Base-by-base conservation (phyloP, 2,797 vertebrate species). In the Melanotaenia parkinsoni region DNA sequence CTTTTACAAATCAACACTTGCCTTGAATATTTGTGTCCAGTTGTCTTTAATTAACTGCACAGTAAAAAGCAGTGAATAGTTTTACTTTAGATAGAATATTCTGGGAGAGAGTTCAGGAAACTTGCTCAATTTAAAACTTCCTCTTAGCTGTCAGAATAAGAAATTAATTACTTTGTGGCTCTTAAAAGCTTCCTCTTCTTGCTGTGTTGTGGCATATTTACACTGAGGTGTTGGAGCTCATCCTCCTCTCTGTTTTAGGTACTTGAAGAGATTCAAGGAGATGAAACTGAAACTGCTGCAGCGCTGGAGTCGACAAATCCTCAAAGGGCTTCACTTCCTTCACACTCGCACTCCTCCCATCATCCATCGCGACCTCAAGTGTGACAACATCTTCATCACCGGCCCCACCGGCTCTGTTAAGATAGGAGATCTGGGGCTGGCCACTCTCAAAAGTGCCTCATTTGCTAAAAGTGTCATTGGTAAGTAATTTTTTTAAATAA, bases 401-500 rank as follows among this genome's bases (percentile, higher is more conserved):
- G 98, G 98, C 37, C 97, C 98, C 81, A 98, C 96, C 0, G 98
- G 98, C 84, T 99, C 97, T 0, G 98, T 99, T 57, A 99, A 99
- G 93, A 99, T 99, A 0, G 98, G 98, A 2, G 98, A 99, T 85
- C 93, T 99, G 79, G 98, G 98, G 3, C 91, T 99, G 84, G 98
- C 98, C 87, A 99, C 97, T 0, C 96, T 99, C 70, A 99, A 99
- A 88, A 92, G 98, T 58, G 97, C 98, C 79, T 99, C 97, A 30
- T 99, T 99, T 22, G 98, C 98, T 86, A 99, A 99, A 94, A 99
- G 98, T 11, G 98, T 99, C 67, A 99, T 99, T 56, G 98, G 98
- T 99, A 37, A 85, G 92, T 76, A 9, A 53, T 4, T 28, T 57
- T 30, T 26, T 1, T 1, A 60, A 51, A 22, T n/a, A 45, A 56